These are phyloP conservation scores for Pavo muticus DNA, from an alignment of 2,113 vertebrate genomes.

Conservation along the genomic window DNA sequence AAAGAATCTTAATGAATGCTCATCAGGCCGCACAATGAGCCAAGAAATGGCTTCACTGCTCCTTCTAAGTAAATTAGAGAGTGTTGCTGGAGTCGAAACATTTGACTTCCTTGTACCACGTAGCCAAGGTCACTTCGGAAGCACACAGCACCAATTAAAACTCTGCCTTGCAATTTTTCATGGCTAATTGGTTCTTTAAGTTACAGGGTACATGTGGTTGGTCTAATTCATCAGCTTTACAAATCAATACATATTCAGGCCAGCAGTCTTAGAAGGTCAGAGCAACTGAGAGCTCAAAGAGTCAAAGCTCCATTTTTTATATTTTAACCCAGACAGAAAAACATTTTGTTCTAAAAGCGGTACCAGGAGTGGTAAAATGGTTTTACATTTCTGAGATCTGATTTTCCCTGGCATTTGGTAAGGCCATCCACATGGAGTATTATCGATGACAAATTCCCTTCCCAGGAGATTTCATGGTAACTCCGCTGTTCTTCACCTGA, in stretches of 20 bases:
- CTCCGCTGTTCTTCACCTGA: background rate
- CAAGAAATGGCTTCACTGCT: background rate
- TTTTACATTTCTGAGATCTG: background rate
- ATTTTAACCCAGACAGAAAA: background rate
- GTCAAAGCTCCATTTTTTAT: background rate
- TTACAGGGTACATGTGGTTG: background rate
- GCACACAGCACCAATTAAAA: background rate
- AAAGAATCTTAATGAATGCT: background rate
- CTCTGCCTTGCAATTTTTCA: constrained; percentile 18
- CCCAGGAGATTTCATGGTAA: rapidly evolving
- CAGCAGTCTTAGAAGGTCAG: constrained; percentile 10
- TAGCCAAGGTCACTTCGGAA: background rate
- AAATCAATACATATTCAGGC: constrained; percentile 34
- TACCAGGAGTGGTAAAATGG: background rate
- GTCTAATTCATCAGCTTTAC: constrained; percentile 27
- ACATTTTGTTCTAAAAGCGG: background rate
- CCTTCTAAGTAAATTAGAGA: background rate
- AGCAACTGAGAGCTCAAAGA: rapidly evolving
- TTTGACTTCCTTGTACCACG: background rate
- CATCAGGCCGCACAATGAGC: background rate
- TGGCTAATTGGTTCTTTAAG: constrained; percentile 21
- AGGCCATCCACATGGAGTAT: background rate
- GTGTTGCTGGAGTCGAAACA: rapidly evolving
- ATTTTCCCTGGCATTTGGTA: background rate
- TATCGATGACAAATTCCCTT: background rate